Evolutionary conservation across 2,797 vertebrate species (phyloP), one percentile per base, ranked within the genome.

Genomic region (Sebastes hopkinsi): DNA sequence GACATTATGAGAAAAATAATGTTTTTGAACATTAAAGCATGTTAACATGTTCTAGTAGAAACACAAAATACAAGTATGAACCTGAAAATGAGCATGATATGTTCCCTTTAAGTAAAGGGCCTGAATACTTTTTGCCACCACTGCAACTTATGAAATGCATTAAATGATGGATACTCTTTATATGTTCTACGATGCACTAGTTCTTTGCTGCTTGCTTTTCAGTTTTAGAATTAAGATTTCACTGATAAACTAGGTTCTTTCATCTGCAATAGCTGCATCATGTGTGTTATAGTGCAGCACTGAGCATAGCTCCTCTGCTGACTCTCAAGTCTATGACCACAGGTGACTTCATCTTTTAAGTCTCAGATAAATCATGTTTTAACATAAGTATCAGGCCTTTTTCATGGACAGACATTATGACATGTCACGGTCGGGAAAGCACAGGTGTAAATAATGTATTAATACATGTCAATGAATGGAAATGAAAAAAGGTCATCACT

Each of bases 401-500:
- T 62, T 52, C 38, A 11, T 18, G 13, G n/a, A 54, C 2, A 14
- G 11, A 67, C 70, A 36, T 8, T 12, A 20, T 30, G n/a, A 55
- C 13, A 30, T n/a, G 54, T 38, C 22, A 16, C 29, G 66, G 71
- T 5, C 56, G n/a, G 36, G 25, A 27, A 75, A 22, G 38, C 58
- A 25, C 4, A 18, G 27, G 32, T 60, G 25, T 54, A 54, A 78
- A 79, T 82, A 65, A 77, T 75, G 59, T 22, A 87, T 83, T 22
- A 72, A 72, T 64, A 79, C 25, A 79, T 77, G 81, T 65, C 52
- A 61, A 30, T 76, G 55, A 50, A 59, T 61, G 55, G 68, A 46
- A 30, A 42, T 42, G 50, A 64, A 50, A 50, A 83, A 81, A 77
- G 77, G 73, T 72, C 61, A 67, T 70, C 22, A 20, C 30, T 29